Evolutionary conservation across 2,888 invertebrate species (phyloP), one percentile per base, ranked within the genome.

Genomic region (Camponotus fellah): DNA sequence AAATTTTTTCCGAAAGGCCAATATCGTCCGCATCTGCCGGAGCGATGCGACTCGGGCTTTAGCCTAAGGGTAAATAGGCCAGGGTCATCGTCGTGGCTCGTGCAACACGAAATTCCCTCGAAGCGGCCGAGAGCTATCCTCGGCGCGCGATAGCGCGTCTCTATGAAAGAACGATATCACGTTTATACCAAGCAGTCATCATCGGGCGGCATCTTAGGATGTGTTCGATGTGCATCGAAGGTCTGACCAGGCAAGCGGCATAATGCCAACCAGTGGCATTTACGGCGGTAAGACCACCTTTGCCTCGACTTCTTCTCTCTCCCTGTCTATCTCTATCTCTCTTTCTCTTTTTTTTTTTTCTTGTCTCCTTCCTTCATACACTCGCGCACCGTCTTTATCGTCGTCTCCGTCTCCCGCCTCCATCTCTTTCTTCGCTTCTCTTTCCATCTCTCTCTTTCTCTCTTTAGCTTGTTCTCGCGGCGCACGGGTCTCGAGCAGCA

Each of bases 241-340:
- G 94, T 94, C 94, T 93, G 89, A 86, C 91, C 88, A 84, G 88
- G 90, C 91, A 91, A 91, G 90, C 89, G 87, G 91, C 91, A 94
- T 94, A 94, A 94, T 94, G 94, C 94, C 94, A 94, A 94, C 94
- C 93, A 92, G 94, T 94, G 94, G 94, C 94, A 94, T 94, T 94
- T 94, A 94, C 94, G 92, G 88, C 91, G 90, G 91, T 90, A 90
- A 91, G 91, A 92, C 93, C 92, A 92, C 92, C 93, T 93, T 92
- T 92, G 92, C 93, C 90, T 88, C 91, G 77, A 77, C 86, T 86
- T 79, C 62, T 77, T 77, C 83, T 82, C 85, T 75, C 85, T 66
- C 74, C 85, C 66, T 62, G 74, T 76, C 64, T 75, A 74, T 81
- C 40, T 72, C 56, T 62, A 43, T 56, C 40, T 46, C 21, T 77